Conservation (phyloP, 2,797 vertebrate genomes). For the Ceryle rudis region DNA sequence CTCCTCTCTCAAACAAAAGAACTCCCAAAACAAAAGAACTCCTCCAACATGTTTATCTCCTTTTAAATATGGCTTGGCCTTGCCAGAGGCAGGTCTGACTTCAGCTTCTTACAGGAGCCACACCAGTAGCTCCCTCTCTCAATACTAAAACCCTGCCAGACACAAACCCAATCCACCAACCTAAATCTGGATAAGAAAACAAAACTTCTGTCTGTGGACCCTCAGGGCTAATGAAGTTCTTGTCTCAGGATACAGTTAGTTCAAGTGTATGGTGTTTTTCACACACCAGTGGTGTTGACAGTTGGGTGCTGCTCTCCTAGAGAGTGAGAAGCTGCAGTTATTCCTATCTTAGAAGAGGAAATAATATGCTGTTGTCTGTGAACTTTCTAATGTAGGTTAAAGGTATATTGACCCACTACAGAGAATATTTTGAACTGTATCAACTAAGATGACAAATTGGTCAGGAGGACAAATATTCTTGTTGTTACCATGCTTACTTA, state of each 20-base stretch:
- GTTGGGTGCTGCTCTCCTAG: neutral
- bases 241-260: neutral
- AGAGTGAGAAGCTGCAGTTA: neutral
- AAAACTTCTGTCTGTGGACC: neutral
- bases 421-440: neutral
- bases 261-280: fast-evolving
- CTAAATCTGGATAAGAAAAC: neutral
- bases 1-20: neutral
- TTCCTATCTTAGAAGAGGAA: neutral
- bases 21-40: neutral
- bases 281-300: fast-evolving
- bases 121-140: neutral
- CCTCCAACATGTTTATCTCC: neutral
- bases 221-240: neutral
- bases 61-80: neutral
- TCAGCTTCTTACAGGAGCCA: neutral
- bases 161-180: neutral
- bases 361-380: neutral
- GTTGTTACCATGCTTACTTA: neutral
- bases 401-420: neutral
- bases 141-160: neutral
- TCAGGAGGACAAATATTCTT: neutral
- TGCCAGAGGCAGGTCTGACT: neutral
- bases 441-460: neutral
- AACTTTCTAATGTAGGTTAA: neutral